phyloP scores from a whole-genome alignment of 2,113 vertebrate genomes.

The Panthera tigris region DNA sequence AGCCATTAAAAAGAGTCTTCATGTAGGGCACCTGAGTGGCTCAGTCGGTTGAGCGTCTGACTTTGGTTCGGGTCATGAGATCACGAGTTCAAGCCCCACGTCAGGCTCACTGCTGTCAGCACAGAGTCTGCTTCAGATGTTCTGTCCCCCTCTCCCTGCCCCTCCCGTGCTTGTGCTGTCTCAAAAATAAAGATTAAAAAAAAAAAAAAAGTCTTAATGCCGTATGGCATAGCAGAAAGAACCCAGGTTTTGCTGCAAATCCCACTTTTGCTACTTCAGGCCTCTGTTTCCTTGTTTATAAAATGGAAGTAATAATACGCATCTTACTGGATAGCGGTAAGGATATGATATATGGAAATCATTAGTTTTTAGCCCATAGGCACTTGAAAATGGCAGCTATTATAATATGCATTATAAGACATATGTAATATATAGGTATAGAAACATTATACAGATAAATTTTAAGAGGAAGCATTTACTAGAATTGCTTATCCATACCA shows the following conservation, averaged over 20 bases:
- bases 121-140: too few relatives aligned
- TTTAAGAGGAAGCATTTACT: background rate
- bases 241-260: background rate
- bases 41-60: too few relatives aligned
- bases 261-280: background rate
- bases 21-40: too few relatives aligned
- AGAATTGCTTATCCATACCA: background rate
- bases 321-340: background rate
- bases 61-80: too few relatives aligned
- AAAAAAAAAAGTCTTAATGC: background rate
- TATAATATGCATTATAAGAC: background rate
- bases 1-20: background rate
- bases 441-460: background rate
- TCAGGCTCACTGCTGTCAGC: too few relatives aligned
- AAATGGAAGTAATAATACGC: background rate
- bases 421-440: background rate
- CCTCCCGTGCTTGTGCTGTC: too few relatives aligned
- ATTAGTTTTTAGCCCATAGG: background rate
- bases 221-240: background rate
- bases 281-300: background rate
- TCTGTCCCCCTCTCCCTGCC: too few relatives aligned
- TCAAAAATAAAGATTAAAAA: too few relatives aligned
- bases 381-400: background rate
- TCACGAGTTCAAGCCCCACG: too few relatives aligned
- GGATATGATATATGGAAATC: background rate